Percentiles rank a stretch among this genome's conserved stretches.
Evolutionary conservation across 1,140 invertebrate species (phyloP).

Genomic region (Andrena cerasifolii): DNA sequence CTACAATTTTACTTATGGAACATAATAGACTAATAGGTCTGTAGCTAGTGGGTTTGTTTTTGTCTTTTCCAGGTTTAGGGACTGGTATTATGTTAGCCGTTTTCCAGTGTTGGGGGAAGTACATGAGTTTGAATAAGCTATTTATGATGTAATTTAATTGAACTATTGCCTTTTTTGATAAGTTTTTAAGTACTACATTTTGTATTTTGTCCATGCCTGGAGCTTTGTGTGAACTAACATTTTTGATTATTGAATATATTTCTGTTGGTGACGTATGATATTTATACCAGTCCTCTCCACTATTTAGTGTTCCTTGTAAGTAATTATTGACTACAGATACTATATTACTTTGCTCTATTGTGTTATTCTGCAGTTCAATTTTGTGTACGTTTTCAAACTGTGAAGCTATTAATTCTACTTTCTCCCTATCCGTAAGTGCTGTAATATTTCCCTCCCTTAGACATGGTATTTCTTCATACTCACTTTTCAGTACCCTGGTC

Average conservation of each 20-base stretch:
- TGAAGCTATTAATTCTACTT: slow-evolving; percentile 63
- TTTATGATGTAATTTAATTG: slow-evolving; percentile 72
- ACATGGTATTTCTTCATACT: slow-evolving; percentile 48
- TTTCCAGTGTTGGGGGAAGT: slow-evolving; percentile 75
- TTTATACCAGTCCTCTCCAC: neutral
- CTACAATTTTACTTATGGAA: slow-evolving; percentile 5
- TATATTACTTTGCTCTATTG: slow-evolving; percentile 55
- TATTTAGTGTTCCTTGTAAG: slow-evolving; percentile 13
- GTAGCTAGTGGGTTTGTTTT: slow-evolving; percentile 9
- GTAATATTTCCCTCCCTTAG: slow-evolving; percentile 26
- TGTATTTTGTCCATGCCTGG: slow-evolving; percentile 63
- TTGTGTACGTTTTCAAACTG: slow-evolving; percentile 66
- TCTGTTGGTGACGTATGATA: slow-evolving; percentile 18
- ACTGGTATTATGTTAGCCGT: slow-evolving; percentile 73
- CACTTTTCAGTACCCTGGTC: slow-evolving; percentile 62
- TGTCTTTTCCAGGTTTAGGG: slow-evolving; percentile 75
- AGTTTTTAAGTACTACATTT: slow-evolving; percentile 71
- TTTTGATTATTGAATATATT: slow-evolving; percentile 30
- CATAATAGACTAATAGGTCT: slow-evolving; percentile 15
- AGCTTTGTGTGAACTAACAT: slow-evolving; percentile 53
- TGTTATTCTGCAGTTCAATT: slow-evolving; percentile 56
- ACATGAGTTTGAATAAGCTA: slow-evolving; percentile 56
- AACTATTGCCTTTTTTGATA: slow-evolving; percentile 67
- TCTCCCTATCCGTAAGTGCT: slow-evolving; percentile 56
- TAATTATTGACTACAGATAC: slow-evolving; percentile 28